A percentile compares a stretch with the other conserved stretches of the same genome.
Conservation (phyloP, 2,888 invertebrate species). For the Sminthurinus aureus region DNA sequence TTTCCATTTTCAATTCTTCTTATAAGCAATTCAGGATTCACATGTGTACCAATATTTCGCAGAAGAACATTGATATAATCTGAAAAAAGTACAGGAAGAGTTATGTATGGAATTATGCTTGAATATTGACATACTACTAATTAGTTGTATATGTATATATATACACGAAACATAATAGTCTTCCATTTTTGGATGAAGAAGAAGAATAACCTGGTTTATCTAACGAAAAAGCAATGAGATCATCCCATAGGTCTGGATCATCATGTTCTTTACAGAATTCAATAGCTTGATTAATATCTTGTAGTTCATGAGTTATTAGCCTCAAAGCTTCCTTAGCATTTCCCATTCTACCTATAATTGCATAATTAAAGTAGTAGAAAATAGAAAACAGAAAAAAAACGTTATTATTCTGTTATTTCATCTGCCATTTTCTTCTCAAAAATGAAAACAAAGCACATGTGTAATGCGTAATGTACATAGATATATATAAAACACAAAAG, state of each 20-base stretch:
- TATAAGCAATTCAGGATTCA: constrained; percentile 88
- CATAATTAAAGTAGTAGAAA: too few species aligned
- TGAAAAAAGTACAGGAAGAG: constrained; percentile 60
- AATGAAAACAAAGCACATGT: not conserved
- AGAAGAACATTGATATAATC: constrained; percentile 75
- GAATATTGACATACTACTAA: not conserved
- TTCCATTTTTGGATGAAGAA: not conserved
- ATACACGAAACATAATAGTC: too few species aligned
- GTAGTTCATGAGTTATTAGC: constrained; percentile 83
- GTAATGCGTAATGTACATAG: not conserved
- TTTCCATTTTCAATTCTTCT: constrained; percentile 83
- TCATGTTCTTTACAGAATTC: constrained; percentile 96
- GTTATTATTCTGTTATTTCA: too few species aligned
- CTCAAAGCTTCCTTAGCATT: constrained; percentile 89
- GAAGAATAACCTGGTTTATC: constrained; percentile 76
- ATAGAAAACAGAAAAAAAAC: too few species aligned
- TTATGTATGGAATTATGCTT: not conserved
- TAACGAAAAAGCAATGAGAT: constrained; percentile 85
- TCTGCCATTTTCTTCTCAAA: too few species aligned
- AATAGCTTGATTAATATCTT: constrained; percentile 92
- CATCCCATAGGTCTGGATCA: constrained; percentile 89
- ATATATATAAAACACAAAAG: not conserved
- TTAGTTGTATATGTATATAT: too few species aligned
- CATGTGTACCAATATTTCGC: constrained; percentile 81
- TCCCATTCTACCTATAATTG: constrained; percentile 76